Conservation (phyloP, 1,140 invertebrate genomes). For the Temnothorax nylanderi region DNA sequence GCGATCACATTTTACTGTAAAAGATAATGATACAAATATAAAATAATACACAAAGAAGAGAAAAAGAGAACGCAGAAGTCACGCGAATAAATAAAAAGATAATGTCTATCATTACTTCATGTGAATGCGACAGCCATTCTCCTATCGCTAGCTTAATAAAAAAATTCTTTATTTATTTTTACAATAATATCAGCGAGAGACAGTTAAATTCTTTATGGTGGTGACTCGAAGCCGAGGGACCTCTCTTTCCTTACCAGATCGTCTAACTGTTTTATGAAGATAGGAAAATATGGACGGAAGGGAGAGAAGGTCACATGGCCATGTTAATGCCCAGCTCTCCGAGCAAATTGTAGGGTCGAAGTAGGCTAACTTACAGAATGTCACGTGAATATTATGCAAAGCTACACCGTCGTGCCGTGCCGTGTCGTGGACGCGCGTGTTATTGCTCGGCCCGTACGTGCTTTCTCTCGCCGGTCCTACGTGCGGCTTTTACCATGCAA, state of each 20-base stretch:
- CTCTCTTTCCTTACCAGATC: conserved; percentile 31
- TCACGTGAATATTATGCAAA: conserved; percentile 53
- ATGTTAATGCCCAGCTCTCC: not conserved
- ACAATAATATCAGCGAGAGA: not conserved
- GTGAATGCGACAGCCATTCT: not conserved
- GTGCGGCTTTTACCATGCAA: conserved; percentile 17
- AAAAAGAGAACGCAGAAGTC: not conserved
- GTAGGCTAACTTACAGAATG: conserved; percentile 28
- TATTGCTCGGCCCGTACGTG: not conserved
- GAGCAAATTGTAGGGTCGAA: conserved; percentile 37
- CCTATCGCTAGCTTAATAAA: not conserved
- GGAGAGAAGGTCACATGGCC: not conserved
- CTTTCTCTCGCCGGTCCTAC: not conserved
- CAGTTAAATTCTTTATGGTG: conserved; percentile 2
- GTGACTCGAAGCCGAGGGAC: not conserved
- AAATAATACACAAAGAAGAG: not conserved
- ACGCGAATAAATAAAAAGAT: not conserved
- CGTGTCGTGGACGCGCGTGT: conserved; percentile 11
- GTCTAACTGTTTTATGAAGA: not conserved
- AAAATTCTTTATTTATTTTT: not conserved
- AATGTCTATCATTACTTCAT: not conserved
- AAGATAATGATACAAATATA: not conserved
- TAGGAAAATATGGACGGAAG: not conserved
- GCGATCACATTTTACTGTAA: not conserved
- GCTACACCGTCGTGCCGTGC: not conserved